phyloP scores from a whole-genome alignment of 2,797 vertebrate species.

The Chloroceryle amazona region DNA sequence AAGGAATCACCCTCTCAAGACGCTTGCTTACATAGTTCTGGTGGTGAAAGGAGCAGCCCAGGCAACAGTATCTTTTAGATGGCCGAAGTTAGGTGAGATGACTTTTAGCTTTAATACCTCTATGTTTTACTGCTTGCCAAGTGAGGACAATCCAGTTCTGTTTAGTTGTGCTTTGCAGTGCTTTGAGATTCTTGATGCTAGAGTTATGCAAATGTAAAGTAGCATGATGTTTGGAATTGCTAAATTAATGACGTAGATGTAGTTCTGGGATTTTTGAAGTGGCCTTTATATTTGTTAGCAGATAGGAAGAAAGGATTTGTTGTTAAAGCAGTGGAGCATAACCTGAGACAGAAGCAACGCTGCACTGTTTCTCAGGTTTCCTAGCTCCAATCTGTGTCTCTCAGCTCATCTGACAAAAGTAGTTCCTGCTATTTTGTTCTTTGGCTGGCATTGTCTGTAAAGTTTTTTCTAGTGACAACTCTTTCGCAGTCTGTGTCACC shows the following conservation, averaged over 20 bases:
- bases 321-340: neutral
- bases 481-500: neutral
- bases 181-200: neutral
- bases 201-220: neutral
- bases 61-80: neutral
- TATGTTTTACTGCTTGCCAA: neutral
- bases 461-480: neutral
- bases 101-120: neutral
- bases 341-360: neutral
- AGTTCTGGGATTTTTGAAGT: neutral
- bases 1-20: neutral
- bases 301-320: neutral
- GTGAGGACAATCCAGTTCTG: neutral
- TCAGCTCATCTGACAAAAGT: neutral
- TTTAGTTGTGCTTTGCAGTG: neutral
- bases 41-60: neutral
- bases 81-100: neutral
- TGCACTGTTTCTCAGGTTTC: neutral
- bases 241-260: slow-evolving; percentile 8
- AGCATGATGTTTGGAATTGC: neutral
- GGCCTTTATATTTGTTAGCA: neutral
- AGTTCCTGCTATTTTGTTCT: neutral
- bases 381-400: neutral
- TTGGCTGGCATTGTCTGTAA: neutral
- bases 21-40: neutral